Evolutionary conservation across 2,888 invertebrate genomes (phyloP).

Genomic region (Acanthococcus lagerstroemiae): DNA sequence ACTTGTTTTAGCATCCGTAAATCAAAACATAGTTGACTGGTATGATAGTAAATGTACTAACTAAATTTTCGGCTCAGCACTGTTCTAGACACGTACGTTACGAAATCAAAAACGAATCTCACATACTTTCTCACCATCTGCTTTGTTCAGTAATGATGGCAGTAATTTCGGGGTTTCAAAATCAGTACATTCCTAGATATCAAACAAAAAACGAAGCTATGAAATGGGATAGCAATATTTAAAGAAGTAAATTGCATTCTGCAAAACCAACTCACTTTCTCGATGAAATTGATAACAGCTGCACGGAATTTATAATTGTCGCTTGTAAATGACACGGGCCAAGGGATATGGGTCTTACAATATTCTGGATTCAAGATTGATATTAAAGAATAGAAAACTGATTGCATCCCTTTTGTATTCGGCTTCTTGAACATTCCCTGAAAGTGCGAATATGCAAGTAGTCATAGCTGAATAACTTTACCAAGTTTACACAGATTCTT

Average conservation of each 20-base stretch:
- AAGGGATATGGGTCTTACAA: constrained; percentile 10
- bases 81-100: background rate
- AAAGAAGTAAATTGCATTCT: too few species aligned
- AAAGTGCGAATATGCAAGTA: too few species aligned
- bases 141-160: constrained; percentile 17
- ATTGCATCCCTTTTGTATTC: constrained; percentile 18
- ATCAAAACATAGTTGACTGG: too few species aligned
- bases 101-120: constrained; percentile 18
- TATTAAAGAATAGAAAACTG: constrained; percentile 13
- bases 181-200: constrained; percentile 9
- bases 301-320: constrained; percentile 17
- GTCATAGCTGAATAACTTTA: too few species aligned
- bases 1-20: background rate
- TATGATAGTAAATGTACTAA: background rate
- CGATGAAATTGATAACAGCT: constrained; percentile 8
- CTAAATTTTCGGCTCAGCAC: background rate
- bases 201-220: background rate
- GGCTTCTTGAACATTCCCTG: constrained; percentile 23
- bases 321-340: constrained; percentile 2
- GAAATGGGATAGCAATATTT: too few species aligned
- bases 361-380: constrained; percentile 12
- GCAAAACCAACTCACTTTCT: constrained; percentile 3
- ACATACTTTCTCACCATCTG: constrained; percentile 17
- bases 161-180: constrained; percentile 13
- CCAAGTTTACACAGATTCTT: too few species aligned